Evolutionary conservation across 2,888 invertebrate genomes (phyloP).

Genomic region (Andrena chrysosceles): DNA sequence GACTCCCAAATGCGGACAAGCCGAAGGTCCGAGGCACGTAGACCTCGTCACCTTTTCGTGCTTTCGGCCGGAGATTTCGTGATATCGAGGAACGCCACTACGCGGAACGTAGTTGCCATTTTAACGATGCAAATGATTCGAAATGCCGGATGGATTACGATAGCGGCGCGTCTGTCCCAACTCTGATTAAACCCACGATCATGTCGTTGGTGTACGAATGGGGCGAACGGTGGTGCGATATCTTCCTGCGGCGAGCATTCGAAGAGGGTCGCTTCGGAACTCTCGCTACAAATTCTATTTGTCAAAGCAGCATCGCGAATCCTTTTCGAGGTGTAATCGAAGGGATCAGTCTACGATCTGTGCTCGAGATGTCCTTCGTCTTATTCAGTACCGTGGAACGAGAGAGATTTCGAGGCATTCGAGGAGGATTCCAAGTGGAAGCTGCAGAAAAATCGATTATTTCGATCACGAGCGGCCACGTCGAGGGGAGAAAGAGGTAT

Average conservation of each 20-base stretch:
- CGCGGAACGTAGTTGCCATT: slow-evolving; percentile 42
- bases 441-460: slow-evolving; percentile 36
- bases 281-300: too few relatives aligned
- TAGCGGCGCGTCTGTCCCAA: background rate
- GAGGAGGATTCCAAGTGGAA: background rate
- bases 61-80: slow-evolving; percentile 61
- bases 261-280: background rate
- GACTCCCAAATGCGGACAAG: slow-evolving; percentile 76
- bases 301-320: too few relatives aligned
- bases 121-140: slow-evolving; percentile 61
- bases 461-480: slow-evolving; percentile 22
- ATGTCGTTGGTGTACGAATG: background rate
- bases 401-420: background rate
- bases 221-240: background rate
- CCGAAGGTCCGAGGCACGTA: slow-evolving; percentile 61
- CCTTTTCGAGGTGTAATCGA: too few relatives aligned
- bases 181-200: slow-evolving; percentile 7
- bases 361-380: too few relatives aligned
- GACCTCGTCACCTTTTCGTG: slow-evolving; percentile 67
- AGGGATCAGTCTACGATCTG: background rate
- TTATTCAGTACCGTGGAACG: too few relatives aligned
- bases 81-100: slow-evolving; percentile 48
- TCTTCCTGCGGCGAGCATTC: background rate
- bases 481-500: slow-evolving; percentile 23
- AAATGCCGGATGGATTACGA: slow-evolving; percentile 33